Percentiles rank a stretch among this genome's conserved stretches.
phyloP scores from a whole-genome alignment of 2,888 invertebrate species.

The Ophraella communa region DNA sequence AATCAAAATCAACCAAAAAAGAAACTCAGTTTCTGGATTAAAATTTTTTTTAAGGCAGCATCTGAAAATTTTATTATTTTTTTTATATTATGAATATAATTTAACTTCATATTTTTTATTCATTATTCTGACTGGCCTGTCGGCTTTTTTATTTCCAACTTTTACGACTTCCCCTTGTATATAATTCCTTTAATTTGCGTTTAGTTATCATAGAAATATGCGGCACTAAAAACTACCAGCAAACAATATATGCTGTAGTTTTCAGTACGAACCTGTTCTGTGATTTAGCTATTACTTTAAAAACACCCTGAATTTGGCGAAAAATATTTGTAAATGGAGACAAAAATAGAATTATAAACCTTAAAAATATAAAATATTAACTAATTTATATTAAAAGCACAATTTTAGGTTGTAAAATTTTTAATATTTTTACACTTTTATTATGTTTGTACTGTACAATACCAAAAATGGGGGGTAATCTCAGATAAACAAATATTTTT shows the following conservation, averaged over 20 bases:
- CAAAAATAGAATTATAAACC: background rate
- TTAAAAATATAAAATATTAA: background rate
- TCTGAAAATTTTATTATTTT: background rate
- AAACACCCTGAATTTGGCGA: background rate
- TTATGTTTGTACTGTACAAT: background rate
- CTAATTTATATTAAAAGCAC: background rate
- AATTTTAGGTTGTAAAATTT: background rate
- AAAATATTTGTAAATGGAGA: background rate
- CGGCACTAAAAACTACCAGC: conserved; percentile 29
- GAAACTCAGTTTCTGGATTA: background rate
- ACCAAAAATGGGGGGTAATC: background rate
- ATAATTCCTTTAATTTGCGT: conserved; percentile 37
- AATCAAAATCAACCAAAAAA: background rate
- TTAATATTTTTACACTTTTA: background rate
- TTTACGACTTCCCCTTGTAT: conserved; percentile 32
- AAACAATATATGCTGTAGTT: conserved; percentile 23
- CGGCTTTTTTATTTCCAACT: conserved; percentile 23
- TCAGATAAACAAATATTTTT: background rate
- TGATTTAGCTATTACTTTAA: conserved; percentile 31
- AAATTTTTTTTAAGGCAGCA: background rate
- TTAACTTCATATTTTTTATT: background rate
- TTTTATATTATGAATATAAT: background rate
- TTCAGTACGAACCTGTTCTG: conserved; percentile 34
- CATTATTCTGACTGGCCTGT: background rate
- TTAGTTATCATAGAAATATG: conserved; percentile 35